Conservation (phyloP, 2,797 vertebrate species). For the Carapus acus region DNA sequence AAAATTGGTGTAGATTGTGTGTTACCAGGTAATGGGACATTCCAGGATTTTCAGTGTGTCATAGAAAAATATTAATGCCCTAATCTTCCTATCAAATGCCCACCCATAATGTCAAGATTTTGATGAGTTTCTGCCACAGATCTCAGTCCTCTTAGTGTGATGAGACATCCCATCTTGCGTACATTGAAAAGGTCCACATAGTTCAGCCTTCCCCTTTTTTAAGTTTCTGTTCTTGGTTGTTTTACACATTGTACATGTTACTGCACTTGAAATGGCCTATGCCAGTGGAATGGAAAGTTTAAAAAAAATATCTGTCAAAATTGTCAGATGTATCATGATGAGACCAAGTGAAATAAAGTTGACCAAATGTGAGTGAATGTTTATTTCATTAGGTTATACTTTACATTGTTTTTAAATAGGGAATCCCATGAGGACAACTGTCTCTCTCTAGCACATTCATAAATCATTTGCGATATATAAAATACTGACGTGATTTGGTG, state of each 20-base stretch:
- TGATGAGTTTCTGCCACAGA: not conserved
- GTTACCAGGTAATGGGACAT: conserved; percentile 24
- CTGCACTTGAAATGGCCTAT: conserved; percentile 35
- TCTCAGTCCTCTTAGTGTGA: not conserved
- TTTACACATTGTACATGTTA: conserved; percentile 51
- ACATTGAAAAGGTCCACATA: conserved; percentile 23
- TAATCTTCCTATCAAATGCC: conserved; percentile 4
- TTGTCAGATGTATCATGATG: conserved; percentile 57
- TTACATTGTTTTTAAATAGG: no score
- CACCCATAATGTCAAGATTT: not conserved
- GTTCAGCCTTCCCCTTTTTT: conserved; percentile 30
- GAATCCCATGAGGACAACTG: no score
- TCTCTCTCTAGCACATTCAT: no score
- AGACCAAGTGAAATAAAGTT: conserved; percentile 69
- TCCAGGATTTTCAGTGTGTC: conserved; percentile 28
- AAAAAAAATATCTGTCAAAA: conserved; percentile 40
- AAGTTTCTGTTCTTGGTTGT: conserved; percentile 33
- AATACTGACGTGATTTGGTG: no score
- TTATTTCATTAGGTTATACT: not conserved
- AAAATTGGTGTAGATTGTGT: conserved; percentile 36
- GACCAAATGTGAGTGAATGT: conserved; percentile 53
- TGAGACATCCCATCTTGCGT: conserved; percentile 18
- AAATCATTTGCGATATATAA: no score
- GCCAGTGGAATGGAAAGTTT: conserved; percentile 36
- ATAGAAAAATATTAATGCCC: conserved; percentile 15